Conservation (phyloP, 2,888 invertebrate species). For the Athripsodes cinereus region DNA sequence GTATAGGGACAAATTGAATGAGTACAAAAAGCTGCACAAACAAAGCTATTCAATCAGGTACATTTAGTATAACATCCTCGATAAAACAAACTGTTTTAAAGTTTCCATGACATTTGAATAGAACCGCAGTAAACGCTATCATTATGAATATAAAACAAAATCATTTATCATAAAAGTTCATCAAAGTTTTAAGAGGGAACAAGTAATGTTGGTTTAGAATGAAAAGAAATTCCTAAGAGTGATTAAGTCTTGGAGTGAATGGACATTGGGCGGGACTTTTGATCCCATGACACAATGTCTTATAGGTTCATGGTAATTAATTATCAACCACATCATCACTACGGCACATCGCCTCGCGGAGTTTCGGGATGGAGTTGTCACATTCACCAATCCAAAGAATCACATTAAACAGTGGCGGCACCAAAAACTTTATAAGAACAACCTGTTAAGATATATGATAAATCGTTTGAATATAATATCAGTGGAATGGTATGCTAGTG, state of each 20-base stretch:
- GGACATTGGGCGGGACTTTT: not conserved
- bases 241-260: not conserved
- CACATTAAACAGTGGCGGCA: too few species aligned
- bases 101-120: too few species aligned
- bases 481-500: too few species aligned
- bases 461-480: too few species aligned
- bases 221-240: conserved; percentile 2
- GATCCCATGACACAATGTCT: not conserved
- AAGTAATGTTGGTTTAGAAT: not conserved
- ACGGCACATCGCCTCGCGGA: not conserved
- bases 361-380: not conserved
- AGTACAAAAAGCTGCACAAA: too few species aligned
- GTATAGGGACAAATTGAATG: too few species aligned
- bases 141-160: not conserved
- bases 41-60: too few species aligned
- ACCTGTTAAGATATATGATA: too few species aligned
- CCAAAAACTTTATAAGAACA: too few species aligned
- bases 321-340: not conserved
- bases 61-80: too few species aligned
- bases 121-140: too few species aligned
- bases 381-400: not conserved
- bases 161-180: not conserved
- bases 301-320: not conserved
- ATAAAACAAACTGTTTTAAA: too few species aligned
- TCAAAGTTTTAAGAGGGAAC: not conserved